Evolutionary conservation across 2,113 vertebrate species (phyloP).

Genomic region (Rafetus swinhoei): DNA sequence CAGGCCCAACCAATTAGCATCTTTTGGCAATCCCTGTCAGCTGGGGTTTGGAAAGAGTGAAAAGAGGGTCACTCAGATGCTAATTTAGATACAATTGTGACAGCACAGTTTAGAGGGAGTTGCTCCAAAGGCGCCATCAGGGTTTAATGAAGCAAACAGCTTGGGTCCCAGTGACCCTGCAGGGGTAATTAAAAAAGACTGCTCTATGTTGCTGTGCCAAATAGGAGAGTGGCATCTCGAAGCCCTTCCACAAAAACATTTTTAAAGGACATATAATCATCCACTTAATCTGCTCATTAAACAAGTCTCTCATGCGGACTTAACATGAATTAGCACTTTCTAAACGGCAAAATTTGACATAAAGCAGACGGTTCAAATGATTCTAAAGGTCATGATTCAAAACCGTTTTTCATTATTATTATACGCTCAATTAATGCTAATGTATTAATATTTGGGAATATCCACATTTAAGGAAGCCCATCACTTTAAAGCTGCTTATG

Average conservation of each 20-base stretch:
- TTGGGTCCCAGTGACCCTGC: slow-evolving; percentile 81
- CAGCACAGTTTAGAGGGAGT: slow-evolving; percentile 74
- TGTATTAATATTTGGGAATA: slow-evolving; percentile 65
- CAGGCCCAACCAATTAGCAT: slow-evolving; percentile 85
- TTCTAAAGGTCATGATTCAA: slow-evolving; percentile 69
- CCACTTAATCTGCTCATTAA: slow-evolving; percentile 86
- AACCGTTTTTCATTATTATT: slow-evolving; percentile 59
- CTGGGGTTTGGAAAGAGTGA: slow-evolving; percentile 74
- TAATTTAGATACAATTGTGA: slow-evolving; percentile 91
- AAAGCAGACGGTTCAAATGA: slow-evolving; percentile 75
- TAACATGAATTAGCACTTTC: slow-evolving; percentile 85
- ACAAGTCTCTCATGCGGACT: slow-evolving; percentile 85
- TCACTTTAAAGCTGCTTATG: slow-evolving; percentile 18
- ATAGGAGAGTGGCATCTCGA: slow-evolving; percentile 73
- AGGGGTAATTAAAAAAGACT: slow-evolving; percentile 83
- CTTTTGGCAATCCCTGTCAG: slow-evolving; percentile 84
- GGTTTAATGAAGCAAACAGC: slow-evolving; percentile 88
- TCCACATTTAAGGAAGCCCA: neutral
- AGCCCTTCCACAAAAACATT: slow-evolving; percentile 63
- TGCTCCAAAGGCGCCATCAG: slow-evolving; percentile 76
- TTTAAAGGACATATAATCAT: slow-evolving; percentile 78
- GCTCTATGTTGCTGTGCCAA: slow-evolving; percentile 79
- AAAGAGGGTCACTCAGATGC: slow-evolving; percentile 84
- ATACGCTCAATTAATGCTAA: slow-evolving; percentile 63
- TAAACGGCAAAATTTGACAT: slow-evolving; percentile 77